phyloP scores from a whole-genome alignment of 2,113 vertebrate species.

The Excalfactoria chinensis region DNA sequence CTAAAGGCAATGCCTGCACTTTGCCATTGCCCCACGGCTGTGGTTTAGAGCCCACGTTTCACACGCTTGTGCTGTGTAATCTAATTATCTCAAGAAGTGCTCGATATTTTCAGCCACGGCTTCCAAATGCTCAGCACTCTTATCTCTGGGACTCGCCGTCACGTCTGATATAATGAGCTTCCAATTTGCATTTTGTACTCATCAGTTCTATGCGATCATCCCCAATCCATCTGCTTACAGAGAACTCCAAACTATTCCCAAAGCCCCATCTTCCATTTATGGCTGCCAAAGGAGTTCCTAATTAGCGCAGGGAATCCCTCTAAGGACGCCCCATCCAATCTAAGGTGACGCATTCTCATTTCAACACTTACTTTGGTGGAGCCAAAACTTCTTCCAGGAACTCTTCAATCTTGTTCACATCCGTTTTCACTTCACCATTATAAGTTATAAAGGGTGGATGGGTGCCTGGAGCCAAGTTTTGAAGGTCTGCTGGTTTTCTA shows the following conservation, averaged over 20 bases:
- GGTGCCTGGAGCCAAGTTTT: slow-evolving; percentile 97
- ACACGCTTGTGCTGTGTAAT: not conserved
- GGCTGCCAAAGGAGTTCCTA: not conserved
- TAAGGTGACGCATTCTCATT: not conserved
- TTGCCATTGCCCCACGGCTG: not conserved
- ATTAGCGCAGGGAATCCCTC: not conserved
- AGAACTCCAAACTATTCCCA: not conserved
- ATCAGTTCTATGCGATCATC: not conserved
- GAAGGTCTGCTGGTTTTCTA: slow-evolving; percentile 97
- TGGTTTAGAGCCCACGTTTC: not conserved
- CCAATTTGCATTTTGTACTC: not conserved
- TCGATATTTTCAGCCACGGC: not conserved
- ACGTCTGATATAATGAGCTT: not conserved
- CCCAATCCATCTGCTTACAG: not conserved
- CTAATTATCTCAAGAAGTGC: not conserved
- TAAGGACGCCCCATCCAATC: not conserved
- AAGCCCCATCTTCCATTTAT: not conserved
- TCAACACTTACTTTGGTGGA: slow-evolving; percentile 92
- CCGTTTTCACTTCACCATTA: slow-evolving; percentile 96
- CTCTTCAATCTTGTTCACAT: slow-evolving; percentile 99
- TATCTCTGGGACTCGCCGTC: not conserved
- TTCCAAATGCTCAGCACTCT: not conserved
- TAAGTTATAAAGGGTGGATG: slow-evolving; percentile 98
- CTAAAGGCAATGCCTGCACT: not conserved
- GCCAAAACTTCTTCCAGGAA: slow-evolving; percentile 96